Percentiles rank a stretch among this genome's conserved stretches.
These are phyloP conservation scores for Gasterosteus aculeatus DNA, from an alignment of 2,113 vertebrate genomes.

Conservation along the genomic window DNA sequence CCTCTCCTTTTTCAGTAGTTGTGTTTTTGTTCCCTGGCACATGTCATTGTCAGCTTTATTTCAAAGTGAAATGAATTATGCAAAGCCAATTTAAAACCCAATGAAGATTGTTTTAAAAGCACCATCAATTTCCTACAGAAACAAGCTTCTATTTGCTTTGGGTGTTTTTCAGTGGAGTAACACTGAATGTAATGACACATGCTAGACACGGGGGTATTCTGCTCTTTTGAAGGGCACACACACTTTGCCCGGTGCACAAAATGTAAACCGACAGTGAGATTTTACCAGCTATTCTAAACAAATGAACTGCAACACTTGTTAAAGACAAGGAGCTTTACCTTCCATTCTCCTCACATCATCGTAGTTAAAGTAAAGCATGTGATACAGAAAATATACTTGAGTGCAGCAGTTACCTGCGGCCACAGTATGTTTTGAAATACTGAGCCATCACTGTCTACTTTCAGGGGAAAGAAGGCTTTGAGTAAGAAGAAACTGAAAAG, in stretches of 20 bases:
- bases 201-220: background rate
- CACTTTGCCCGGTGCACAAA: background rate
- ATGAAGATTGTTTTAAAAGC: background rate
- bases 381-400: background rate
- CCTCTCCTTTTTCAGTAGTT: background rate
- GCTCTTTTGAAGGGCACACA: background rate
- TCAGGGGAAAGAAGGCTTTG: constrained; percentile 95
- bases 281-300: background rate
- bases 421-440: constrained; percentile 16
- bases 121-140: background rate
- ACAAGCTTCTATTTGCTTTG: constrained; percentile 1
- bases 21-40: background rate
- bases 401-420: background rate
- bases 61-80: background rate
- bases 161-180: background rate
- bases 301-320: background rate
- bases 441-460: constrained; percentile 54
- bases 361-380: background rate
- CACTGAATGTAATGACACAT: background rate
- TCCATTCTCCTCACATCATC: background rate
- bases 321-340: background rate
- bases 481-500: constrained; percentile 99
- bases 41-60: constrained; percentile 6
- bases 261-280: background rate
- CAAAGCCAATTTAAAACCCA: background rate